These are phyloP conservation scores for Channa maculata DNA, from an alignment of 2,113 vertebrate species.

Conservation along the genomic window DNA sequence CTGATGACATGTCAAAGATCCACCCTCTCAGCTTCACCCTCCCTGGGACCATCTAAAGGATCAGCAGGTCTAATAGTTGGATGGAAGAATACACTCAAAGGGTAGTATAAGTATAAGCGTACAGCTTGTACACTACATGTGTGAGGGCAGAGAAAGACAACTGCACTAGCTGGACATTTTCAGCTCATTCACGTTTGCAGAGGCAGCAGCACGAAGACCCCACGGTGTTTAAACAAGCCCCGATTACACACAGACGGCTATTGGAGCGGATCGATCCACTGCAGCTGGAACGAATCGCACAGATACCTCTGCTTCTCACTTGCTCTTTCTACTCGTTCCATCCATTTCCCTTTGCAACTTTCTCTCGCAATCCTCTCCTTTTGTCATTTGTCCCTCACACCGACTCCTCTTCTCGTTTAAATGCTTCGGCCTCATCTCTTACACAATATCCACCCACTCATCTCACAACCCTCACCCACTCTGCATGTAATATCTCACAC, in stretches of 20 bases:
- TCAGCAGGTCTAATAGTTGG: too few relatives aligned
- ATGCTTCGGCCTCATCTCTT: not conserved
- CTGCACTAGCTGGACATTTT: constrained; percentile 33
- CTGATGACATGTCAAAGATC: too few relatives aligned
- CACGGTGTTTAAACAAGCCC: constrained; percentile 27
- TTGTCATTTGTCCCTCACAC: constrained; percentile 3
- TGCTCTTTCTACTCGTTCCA: constrained; percentile 16
- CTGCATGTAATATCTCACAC: not conserved
- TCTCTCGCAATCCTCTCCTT: not conserved
- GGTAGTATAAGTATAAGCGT: not conserved
- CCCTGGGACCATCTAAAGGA: too few relatives aligned
- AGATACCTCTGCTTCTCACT: constrained; percentile 27
- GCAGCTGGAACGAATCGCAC: constrained; percentile 62
- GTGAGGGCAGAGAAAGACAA: not conserved
- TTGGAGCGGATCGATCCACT: constrained; percentile 59
- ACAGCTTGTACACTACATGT: not conserved
- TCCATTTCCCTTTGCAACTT: not conserved
- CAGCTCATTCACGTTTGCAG: constrained; percentile 9
- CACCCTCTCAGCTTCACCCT: too few relatives aligned
- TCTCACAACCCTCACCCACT: not conserved
- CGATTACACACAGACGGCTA: constrained; percentile 43
- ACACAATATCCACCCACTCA: constrained; percentile 8
- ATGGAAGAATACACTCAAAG: too few relatives aligned
- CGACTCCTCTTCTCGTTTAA: constrained; percentile 14
- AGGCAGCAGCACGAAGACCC: constrained; percentile 3